phyloP scores from a whole-genome alignment of 2,888 invertebrate species.

The Pomacea canaliculata region DNA sequence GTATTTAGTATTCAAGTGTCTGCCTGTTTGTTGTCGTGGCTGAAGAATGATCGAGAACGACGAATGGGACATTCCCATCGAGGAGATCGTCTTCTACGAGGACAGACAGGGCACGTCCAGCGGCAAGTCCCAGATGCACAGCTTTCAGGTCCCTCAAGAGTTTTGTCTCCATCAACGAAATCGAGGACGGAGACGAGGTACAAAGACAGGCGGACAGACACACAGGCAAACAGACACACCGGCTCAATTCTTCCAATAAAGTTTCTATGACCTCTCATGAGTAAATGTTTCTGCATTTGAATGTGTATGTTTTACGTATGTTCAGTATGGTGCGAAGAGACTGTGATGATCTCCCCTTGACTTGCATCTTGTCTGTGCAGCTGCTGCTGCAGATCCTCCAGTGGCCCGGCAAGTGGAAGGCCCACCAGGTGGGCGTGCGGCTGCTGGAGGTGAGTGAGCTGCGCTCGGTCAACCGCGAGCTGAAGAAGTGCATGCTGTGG shows the following conservation, averaged over 20 bases:
- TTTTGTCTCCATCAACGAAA: constrained; percentile 37
- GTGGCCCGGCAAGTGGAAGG: constrained; percentile 59
- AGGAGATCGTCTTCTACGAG: constrained; percentile 53
- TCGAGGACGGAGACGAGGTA: constrained; percentile 36
- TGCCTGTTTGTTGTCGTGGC: too few species aligned
- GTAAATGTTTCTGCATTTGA: too few species aligned
- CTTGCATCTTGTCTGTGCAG: neutral
- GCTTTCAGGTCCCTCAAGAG: constrained; percentile 39
- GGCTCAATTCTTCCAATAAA: too few species aligned
- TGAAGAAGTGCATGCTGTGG: constrained; percentile 49
- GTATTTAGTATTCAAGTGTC: too few species aligned
- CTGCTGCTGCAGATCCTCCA: constrained; percentile 43
- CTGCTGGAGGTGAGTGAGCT: constrained; percentile 40
- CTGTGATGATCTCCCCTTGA: too few species aligned
- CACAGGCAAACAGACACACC: too few species aligned
- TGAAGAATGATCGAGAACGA: constrained; percentile 45
- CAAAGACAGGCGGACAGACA: too few species aligned
- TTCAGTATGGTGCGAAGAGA: too few species aligned
- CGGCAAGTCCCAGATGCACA: constrained; percentile 33
- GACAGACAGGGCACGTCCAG: constrained; percentile 35
- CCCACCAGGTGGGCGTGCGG: constrained; percentile 46
- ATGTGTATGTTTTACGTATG: too few species aligned
- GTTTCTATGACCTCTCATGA: too few species aligned
- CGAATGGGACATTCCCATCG: constrained; percentile 56
- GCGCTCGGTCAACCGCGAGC: constrained; percentile 14